A percentile compares a stretch with the other conserved stretches of the same genome.
Evolutionary conservation across 2,888 invertebrate genomes (phyloP).

Genomic region (Baccha elongata): DNA sequence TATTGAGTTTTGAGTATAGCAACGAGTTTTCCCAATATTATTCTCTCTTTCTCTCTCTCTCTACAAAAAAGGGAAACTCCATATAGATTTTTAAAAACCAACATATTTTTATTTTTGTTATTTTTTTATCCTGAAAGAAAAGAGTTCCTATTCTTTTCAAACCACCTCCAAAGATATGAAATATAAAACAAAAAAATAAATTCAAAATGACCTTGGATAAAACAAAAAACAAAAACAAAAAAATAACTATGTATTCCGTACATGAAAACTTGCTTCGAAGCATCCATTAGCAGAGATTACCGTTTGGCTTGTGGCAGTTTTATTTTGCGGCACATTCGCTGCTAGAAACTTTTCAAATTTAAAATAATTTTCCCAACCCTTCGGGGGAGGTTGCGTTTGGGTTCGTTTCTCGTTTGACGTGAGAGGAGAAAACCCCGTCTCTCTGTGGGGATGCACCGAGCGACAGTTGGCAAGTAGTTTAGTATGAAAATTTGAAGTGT

Average conservation of each 20-base stretch:
- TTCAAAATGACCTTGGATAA: constrained; percentile 13
- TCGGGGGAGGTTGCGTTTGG: constrained; percentile 14
- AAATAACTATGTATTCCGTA: too few relatives aligned
- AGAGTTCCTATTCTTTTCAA: not conserved
- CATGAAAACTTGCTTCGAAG: constrained; percentile 47
- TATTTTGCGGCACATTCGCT: constrained; percentile 67
- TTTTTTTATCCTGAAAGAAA: not conserved
- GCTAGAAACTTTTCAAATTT: constrained; percentile 69
- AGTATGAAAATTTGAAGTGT: constrained; percentile 59
- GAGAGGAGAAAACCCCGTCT: constrained; percentile 7
- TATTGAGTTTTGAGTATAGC: not conserved
- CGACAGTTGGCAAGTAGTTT: constrained; percentile 64
- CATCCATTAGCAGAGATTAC: constrained; percentile 64
- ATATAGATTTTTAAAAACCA: too few relatives aligned
- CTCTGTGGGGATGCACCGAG: constrained; percentile 23
- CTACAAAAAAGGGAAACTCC: not conserved
- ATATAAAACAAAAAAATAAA: constrained; percentile 7
- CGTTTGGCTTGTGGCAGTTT: constrained; percentile 53
- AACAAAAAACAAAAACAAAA: not conserved
- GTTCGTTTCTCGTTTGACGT: not conserved
- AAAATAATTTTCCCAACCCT: constrained; percentile 66
- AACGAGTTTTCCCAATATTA: constrained; percentile 3
- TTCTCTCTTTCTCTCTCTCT: not conserved
- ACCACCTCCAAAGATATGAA: constrained; percentile 6
- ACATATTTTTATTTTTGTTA: not conserved